phyloP scores from a whole-genome alignment of 2,888 invertebrate genomes.

The Noctua pronuba region DNA sequence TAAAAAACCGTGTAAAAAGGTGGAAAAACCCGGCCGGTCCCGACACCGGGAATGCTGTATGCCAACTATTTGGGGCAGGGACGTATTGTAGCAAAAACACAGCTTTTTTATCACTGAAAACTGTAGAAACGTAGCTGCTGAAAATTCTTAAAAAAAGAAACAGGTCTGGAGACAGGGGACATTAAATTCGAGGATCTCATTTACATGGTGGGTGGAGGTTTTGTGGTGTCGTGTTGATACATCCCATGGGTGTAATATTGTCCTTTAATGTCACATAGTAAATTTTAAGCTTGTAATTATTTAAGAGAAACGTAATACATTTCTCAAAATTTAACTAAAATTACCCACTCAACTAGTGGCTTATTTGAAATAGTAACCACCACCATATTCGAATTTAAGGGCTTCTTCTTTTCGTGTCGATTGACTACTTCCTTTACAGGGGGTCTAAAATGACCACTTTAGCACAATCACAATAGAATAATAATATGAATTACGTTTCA shows the following conservation, averaged over 20 bases:
- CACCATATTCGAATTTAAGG: not conserved
- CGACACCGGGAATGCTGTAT: conserved; percentile 46
- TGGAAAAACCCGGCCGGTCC: conserved; percentile 46
- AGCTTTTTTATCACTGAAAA: conserved; percentile 33
- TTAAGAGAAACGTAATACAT: not conserved
- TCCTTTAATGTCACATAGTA: not conserved
- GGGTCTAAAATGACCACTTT: too few relatives aligned
- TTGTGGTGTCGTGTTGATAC: conserved; percentile 26
- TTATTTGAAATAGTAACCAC: not conserved
- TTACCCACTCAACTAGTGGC: not conserved
- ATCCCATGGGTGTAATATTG: conserved; percentile 16
- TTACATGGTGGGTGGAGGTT: conserved; percentile 19
- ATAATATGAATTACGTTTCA: too few relatives aligned
- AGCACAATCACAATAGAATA: too few relatives aligned
- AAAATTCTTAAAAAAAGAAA: conserved; percentile 27
- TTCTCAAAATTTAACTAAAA: not conserved
- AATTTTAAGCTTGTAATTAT: not conserved
- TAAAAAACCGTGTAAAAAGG: conserved; percentile 58
- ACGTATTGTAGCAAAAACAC: conserved; percentile 50
- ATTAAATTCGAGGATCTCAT: conserved; percentile 40
- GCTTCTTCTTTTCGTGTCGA: not conserved
- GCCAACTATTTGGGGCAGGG: conserved; percentile 48
- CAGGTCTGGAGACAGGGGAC: not conserved
- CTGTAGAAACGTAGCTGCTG: conserved; percentile 10
- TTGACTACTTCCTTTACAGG: not conserved